Base-by-base conservation (phyloP, 1,140 invertebrate species). In the Mizuhopecten yessoensis region DNA sequence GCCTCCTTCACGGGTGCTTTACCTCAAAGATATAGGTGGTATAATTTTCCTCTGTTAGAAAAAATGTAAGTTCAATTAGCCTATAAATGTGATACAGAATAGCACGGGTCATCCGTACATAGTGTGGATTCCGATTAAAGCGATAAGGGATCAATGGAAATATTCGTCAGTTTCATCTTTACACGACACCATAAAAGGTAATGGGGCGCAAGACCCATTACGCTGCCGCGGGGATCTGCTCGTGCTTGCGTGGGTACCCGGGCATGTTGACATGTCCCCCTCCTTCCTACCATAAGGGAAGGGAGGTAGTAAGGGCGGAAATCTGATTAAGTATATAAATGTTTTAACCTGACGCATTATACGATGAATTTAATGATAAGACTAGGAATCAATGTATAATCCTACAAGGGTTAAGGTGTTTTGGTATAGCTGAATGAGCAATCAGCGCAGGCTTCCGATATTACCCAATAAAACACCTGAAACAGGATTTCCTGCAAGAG, bases 401-500 rank as follows among this genome's bases (percentile, higher is more conserved):
- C 29, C 57, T 17, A 75, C 57, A 75, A n/a, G 29, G 57, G 57
- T 75, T 75, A 75, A 75, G 5, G 29, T 75, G 57, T 75, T 75
- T 29, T 5, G 17, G 23, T 75, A 29, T 29, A 29, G 57, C 9
- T 75, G 57, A 75, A 75, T 75, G 20, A 15, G 20, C 45, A 20
- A 49, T 49, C 29, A 29, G 29, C 57, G n/a, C n/a, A 17, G 23
- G 29, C 57, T 9, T 75, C 57, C 57, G 57, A 75, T 75, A 75
- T 75, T 13, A 75, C 9, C 57, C 57, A 75, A 75, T 75, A 75
- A 75, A 75, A 75, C 57, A 29, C n/a, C n/a, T 29, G 57, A 75
- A 75, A 75, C 57, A 75, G 57, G 57, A 75, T 75, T 75, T 75
- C 57, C 57, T 75, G 57, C 5, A n/a, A 75, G 57, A 29, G 9